Percentiles rank a stretch among this genome's conserved stretches.
phyloP scores from a whole-genome alignment of 1,140 invertebrate genomes.

The Protaetia brevitarsis region DNA sequence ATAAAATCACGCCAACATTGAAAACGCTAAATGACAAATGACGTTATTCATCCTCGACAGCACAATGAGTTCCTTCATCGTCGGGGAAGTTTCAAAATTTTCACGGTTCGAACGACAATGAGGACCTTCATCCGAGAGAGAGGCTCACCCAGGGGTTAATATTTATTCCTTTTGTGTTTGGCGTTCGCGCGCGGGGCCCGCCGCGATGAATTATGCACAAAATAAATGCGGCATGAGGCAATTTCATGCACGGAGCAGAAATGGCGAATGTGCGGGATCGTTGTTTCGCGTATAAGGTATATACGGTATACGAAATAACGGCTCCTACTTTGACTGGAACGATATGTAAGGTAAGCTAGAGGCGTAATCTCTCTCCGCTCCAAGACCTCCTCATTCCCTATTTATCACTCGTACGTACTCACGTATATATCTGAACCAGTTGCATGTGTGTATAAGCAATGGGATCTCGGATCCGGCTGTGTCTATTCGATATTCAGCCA shows the following conservation, averaged over 20 bases:
- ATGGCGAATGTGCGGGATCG: background rate
- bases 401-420: background rate
- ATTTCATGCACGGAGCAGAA: slow-evolving; percentile 13
- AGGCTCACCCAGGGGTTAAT: background rate
- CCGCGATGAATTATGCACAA: slow-evolving; percentile 11
- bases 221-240: slow-evolving; percentile 17
- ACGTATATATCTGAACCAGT: background rate
- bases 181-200: background rate
- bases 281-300: slow-evolving; percentile 13
- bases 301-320: slow-evolving; percentile 10
- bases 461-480: background rate
- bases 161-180: slow-evolving; percentile 7
- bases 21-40: slow-evolving; percentile 3
- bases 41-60: slow-evolving; percentile 3
- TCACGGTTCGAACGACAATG: slow-evolving; percentile 17
- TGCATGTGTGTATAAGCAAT: background rate
- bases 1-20: no score
- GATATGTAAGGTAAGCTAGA: background rate
- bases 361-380: background rate
- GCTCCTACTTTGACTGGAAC: background rate
- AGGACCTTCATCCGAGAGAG: background rate
- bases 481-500: no score
- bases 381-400: slow-evolving; percentile 6
- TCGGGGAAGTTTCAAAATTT: slow-evolving; percentile 13
- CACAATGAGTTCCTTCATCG: background rate